Percentiles rank a stretch among this genome's conserved stretches.
These are phyloP conservation scores for Menidia menidia DNA, from an alignment of 2,797 vertebrate species.

Conservation along the genomic window DNA sequence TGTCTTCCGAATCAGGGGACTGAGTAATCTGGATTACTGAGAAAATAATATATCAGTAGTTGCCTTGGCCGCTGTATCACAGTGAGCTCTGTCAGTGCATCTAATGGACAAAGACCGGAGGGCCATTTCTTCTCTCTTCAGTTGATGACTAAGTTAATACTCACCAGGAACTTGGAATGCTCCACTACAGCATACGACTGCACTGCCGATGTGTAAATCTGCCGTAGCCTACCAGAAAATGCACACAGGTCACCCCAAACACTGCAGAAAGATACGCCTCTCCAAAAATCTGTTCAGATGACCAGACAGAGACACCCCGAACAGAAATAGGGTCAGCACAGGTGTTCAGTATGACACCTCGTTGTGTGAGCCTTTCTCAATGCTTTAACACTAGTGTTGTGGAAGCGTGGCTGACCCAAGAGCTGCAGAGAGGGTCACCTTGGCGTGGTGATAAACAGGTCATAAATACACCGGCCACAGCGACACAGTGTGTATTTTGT, in stretches of 20 bases:
- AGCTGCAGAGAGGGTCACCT: slow-evolving; percentile 67
- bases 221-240: background rate
- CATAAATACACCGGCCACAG: slow-evolving; percentile 69
- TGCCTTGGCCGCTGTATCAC: slow-evolving; percentile 11
- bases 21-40: no score
- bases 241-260: no score
- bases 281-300: slow-evolving; percentile 40
- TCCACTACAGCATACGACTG: background rate
- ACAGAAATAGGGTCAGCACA: slow-evolving; percentile 60
- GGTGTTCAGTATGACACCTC: slow-evolving; percentile 56
- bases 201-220: background rate
- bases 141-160: slow-evolving; percentile 22
- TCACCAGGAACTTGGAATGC: slow-evolving; percentile 4
- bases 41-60: slow-evolving; percentile 38
- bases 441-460: slow-evolving; percentile 69
- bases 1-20: slow-evolving; percentile 44
- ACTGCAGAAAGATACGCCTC: background rate
- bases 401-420: slow-evolving; percentile 63
- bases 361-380: slow-evolving; percentile 69
- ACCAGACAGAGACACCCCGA: slow-evolving; percentile 38
- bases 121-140: slow-evolving; percentile 34
- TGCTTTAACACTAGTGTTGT: slow-evolving; percentile 35
- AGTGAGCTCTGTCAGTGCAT: slow-evolving; percentile 27
- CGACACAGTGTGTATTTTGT: slow-evolving; percentile 56
- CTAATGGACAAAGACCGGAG: slow-evolving; percentile 35